A percentile compares a stretch with the other conserved stretches of the same genome.
Conservation (phyloP, 2,888 invertebrate species). For the Brassicogethes aeneus region DNA sequence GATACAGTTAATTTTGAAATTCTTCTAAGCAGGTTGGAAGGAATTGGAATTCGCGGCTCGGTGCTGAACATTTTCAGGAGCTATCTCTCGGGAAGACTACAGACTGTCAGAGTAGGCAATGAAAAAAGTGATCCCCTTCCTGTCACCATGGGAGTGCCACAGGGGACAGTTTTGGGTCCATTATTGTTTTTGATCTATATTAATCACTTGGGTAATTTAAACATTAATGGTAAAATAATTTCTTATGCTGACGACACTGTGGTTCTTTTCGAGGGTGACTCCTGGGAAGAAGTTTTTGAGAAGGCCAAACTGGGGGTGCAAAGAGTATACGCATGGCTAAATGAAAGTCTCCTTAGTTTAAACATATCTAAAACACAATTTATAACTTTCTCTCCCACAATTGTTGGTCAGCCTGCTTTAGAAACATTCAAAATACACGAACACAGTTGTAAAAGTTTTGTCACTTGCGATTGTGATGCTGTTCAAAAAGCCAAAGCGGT, state of each 20-base stretch:
- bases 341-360: neutral
- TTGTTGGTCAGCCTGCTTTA: no score
- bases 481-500: no score
- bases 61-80: neutral
- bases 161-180: neutral
- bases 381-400: no score
- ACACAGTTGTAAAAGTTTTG: no score
- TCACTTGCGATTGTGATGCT: no score
- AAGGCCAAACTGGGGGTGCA: neutral
- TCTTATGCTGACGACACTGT: neutral
- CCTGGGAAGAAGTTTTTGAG: neutral
- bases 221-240: neutral
- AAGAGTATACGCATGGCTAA: neutral
- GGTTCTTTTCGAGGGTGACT: neutral
- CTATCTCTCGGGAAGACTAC: neutral
- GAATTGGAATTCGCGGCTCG: neutral
- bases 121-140: neutral
- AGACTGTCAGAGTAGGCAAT: neutral
- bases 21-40: neutral
- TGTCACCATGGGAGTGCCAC: neutral
- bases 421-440: no score
- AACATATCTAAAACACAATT: no score
- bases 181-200: slow-evolving; percentile 2
- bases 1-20: neutral
- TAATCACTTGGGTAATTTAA: neutral